Evolutionary conservation across 1,140 invertebrate species (phyloP).

Genomic region (Drepana arcuata): DNA sequence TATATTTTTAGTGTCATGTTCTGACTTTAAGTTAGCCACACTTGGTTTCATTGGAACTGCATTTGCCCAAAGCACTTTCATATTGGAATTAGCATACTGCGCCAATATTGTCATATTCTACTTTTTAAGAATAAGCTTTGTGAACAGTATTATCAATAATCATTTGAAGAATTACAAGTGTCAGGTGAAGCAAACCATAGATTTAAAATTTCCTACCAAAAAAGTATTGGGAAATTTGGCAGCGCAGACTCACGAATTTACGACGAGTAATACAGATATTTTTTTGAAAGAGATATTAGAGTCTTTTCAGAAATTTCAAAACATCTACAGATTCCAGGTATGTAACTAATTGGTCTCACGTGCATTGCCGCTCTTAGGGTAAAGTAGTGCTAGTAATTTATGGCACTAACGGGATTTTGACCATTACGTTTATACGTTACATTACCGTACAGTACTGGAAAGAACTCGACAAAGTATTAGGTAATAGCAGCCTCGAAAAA

Average conservation of each 20-base stretch:
- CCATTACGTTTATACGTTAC: too few relatives aligned
- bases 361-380: too few relatives aligned
- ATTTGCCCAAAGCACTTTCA: conserved; percentile 12
- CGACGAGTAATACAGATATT: conserved; percentile 19
- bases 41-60: conserved; percentile 11
- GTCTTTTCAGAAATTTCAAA: conserved; percentile 21
- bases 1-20: background rate
- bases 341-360: conserved; percentile 2
- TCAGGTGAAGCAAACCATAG: too few relatives aligned
- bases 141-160: conserved; percentile 35
- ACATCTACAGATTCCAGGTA: conserved; percentile 25
- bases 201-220: conserved; percentile 14
- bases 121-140: conserved; percentile 23
- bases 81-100: conserved; percentile 26
- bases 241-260: conserved; percentile 21
- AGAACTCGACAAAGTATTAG: too few relatives aligned
- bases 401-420: too few relatives aligned
- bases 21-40: background rate
- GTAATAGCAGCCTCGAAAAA: too few relatives aligned
- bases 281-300: conserved; percentile 31
- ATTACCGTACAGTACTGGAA: too few relatives aligned
- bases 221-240: conserved; percentile 20
- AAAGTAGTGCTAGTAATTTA: too few relatives aligned
- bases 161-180: conserved; percentile 9
- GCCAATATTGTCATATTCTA: conserved; percentile 34